Conservation (phyloP, 2,113 vertebrate genomes). For the Caracal caracal region DNA sequence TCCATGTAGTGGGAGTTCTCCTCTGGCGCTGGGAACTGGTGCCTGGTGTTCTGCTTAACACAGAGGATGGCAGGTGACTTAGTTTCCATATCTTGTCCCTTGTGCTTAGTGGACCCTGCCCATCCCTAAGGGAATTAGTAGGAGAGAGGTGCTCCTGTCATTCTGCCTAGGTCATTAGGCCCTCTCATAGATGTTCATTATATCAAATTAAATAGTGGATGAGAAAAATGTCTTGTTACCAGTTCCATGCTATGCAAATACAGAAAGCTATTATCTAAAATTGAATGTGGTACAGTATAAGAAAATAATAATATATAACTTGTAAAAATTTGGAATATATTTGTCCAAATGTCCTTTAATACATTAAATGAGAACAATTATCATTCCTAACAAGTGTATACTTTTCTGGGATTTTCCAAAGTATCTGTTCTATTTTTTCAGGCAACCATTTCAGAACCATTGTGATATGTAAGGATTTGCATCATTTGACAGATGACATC, state of each 20-base stretch:
- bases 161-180: not conserved
- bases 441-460: not conserved
- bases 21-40: not conserved
- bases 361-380: not conserved
- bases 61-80: not conserved
- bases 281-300: not conserved
- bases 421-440: not conserved
- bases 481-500: not conserved
- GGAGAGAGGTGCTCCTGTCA: not conserved
- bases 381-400: not conserved
- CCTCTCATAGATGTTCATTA: not conserved
- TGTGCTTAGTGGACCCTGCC: not conserved
- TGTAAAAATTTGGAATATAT: not conserved
- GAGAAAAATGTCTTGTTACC: not conserved
- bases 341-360: conserved; percentile 9
- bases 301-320: not conserved
- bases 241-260: not conserved
- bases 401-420: not conserved
- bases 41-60: not conserved
- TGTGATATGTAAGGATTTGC: not conserved
- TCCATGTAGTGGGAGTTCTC: not conserved
- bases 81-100: not conserved
- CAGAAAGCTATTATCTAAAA: not conserved
- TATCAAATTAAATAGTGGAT: not conserved
- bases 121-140: not conserved